Percentiles rank a stretch among this genome's conserved stretches.
These are phyloP conservation scores for Chionomys nivalis DNA, from an alignment of 2,113 vertebrate species.

Conservation along the genomic window DNA sequence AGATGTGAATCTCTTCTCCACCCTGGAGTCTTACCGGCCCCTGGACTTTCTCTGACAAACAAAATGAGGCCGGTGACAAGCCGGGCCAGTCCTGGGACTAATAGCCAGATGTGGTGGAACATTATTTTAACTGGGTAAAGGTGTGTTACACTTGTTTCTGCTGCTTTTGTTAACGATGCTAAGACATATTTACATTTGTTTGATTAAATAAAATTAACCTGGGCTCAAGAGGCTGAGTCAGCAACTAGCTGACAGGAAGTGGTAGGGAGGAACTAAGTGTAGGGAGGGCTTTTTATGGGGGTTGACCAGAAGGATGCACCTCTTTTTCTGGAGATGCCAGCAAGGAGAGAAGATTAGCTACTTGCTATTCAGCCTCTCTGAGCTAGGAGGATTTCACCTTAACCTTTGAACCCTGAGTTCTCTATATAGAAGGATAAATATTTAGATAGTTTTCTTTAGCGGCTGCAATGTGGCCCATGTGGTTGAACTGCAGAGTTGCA, in stretches of 20 bases:
- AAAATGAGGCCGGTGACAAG: neutral
- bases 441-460: neutral
- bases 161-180: neutral
- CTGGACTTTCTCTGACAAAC: neutral
- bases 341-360: neutral
- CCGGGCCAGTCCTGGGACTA: neutral
- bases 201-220: neutral
- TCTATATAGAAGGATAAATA: neutral
- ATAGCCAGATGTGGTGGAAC: neutral
- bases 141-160: neutral
- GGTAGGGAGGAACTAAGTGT: neutral
- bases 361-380: neutral
- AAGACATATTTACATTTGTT: neutral
- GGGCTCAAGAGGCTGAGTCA: neutral
- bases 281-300: neutral
- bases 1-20: neutral
- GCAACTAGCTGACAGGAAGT: neutral
- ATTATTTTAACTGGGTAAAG: neutral
- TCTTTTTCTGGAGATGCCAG: neutral
- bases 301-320: neutral
- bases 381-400: neutral
- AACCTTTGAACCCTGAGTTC: neutral
- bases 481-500: neutral
- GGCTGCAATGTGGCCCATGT: neutral
- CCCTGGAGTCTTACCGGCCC: neutral